These are phyloP conservation scores for Psittacula echo DNA, from an alignment of 2,797 vertebrate genomes.

Conservation along the genomic window DNA sequence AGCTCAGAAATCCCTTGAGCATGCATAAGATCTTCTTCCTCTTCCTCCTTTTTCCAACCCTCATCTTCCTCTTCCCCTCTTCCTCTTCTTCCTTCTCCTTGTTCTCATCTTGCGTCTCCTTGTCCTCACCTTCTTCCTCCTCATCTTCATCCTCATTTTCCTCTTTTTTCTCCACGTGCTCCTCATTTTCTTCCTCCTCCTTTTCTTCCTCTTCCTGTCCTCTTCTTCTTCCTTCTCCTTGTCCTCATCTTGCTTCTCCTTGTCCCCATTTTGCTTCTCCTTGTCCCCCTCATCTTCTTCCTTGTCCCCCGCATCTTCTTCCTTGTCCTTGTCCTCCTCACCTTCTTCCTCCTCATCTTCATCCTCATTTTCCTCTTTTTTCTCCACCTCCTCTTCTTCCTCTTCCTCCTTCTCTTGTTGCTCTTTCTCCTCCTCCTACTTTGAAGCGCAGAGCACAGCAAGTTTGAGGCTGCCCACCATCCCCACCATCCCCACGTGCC, in stretches of 20 bases:
- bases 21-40: not conserved
- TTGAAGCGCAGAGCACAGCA: not conserved
- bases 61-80: not conserved
- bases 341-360: rapidly evolving
- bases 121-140: rapidly evolving
- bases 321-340: rapidly evolving
- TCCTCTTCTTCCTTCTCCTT: not conserved
- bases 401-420: rapidly evolving
- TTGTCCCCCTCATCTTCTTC: rapidly evolving
- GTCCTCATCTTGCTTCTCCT: not conserved
- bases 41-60: not conserved
- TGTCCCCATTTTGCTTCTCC: too few relatives aligned
- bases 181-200: rapidly evolving
- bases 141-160: rapidly evolving
- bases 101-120: rapidly evolving
- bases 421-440: not conserved
- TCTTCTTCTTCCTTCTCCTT: not conserved
- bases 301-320: rapidly evolving
- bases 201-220: not conserved
- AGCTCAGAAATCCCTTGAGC: not conserved
- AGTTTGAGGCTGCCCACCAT: not conserved
- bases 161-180: rapidly evolving
- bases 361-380: rapidly evolving
- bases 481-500: not conserved
- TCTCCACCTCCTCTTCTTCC: rapidly evolving